phyloP scores from a whole-genome alignment of 2,797 vertebrate species.

The Heliangelus exortis region DNA sequence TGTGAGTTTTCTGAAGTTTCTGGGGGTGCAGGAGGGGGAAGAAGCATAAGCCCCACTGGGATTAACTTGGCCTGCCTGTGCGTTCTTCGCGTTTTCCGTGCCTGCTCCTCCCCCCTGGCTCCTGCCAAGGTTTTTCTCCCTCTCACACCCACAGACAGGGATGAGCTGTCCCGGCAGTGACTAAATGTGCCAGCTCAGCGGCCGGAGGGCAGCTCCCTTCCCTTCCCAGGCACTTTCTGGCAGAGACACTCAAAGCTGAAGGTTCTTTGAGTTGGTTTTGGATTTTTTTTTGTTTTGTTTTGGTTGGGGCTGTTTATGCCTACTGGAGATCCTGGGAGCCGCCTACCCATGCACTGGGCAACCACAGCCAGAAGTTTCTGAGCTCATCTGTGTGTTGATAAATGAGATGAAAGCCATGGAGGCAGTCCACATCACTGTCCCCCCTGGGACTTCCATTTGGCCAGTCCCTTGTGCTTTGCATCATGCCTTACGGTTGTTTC shows the following conservation, averaged over 20 bases:
- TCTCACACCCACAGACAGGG: background rate
- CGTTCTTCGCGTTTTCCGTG: background rate
- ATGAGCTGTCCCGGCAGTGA: background rate
- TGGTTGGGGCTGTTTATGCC: accelerated
- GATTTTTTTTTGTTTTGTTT: background rate
- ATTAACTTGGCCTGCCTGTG: background rate
- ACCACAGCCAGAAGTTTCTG: accelerated
- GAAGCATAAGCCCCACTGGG: background rate
- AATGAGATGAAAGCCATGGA: accelerated
- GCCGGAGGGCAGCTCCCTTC: background rate
- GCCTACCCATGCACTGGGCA: accelerated
- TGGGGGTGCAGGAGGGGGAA: background rate
- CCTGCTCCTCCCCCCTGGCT: background rate
- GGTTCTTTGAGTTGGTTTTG: background rate
- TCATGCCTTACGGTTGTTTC: background rate
- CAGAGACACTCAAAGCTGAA: background rate
- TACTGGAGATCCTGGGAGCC: background rate
- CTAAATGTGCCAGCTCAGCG: background rate
- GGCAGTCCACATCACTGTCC: too few species aligned
- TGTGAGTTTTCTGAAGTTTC: background rate
- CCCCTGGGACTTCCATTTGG: accelerated
- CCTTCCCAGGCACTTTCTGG: background rate
- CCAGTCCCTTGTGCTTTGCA: background rate
- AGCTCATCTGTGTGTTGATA: background rate
- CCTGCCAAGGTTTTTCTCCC: background rate